phyloP scores from a whole-genome alignment of 2,113 vertebrate genomes.

The Myrmecobius fasciatus region DNA sequence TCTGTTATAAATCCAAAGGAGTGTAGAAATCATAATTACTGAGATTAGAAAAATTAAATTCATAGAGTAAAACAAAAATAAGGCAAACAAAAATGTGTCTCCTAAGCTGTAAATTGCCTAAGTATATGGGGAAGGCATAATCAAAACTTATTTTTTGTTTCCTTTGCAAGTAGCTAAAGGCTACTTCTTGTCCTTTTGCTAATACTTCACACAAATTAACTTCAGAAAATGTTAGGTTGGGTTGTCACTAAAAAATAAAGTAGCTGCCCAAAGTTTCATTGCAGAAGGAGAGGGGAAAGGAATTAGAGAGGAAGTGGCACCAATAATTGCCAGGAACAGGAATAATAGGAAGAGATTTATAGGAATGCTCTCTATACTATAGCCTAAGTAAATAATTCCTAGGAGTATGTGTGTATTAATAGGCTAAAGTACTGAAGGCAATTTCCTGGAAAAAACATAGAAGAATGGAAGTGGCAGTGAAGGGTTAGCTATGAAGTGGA shows the following conservation, averaged over 20 bases:
- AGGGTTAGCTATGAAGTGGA: background rate
- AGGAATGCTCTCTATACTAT: background rate
- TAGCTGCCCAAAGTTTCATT: background rate
- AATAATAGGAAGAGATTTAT: background rate
- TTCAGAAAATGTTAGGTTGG: background rate
- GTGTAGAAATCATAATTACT: background rate
- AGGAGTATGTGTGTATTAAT: background rate
- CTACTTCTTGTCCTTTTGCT: background rate
- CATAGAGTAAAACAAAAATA: background rate
- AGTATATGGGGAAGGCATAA: background rate
- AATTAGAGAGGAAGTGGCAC: background rate
- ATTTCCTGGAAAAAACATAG: background rate
- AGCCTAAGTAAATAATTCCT: background rate
- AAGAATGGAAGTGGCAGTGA: background rate
- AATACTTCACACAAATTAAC: background rate
- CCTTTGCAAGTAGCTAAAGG: background rate
- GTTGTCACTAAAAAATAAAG: background rate
- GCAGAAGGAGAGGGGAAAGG: too few species aligned
- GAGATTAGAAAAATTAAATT: background rate
- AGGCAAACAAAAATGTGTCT: background rate
- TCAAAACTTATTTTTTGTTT: background rate
- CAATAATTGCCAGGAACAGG: background rate
- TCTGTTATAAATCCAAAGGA: background rate
- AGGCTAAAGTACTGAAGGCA: background rate
- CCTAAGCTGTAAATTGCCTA: background rate